A percentile compares a stretch with the other conserved stretches of the same genome.
Conservation (phyloP, 2,797 vertebrate genomes). For the Manis pentadactyla region DNA sequence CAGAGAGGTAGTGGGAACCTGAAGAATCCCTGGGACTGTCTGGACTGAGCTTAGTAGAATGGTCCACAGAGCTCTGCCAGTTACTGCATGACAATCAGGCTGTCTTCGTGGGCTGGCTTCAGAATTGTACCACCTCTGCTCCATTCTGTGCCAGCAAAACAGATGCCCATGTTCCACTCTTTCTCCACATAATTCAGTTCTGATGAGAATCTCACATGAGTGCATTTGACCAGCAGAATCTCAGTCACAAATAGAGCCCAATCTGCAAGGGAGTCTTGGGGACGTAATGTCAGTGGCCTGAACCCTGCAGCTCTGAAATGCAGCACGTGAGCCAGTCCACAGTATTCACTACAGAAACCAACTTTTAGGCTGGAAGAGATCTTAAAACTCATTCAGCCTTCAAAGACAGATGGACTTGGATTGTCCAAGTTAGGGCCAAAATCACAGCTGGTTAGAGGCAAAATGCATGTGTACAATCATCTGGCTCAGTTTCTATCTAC, state of each 20-base stretch:
- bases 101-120: neutral
- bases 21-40: neutral
- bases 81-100: neutral
- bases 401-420: neutral
- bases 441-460: neutral
- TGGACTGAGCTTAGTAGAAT: neutral
- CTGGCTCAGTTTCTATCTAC: neutral
- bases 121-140: neutral
- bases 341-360: neutral
- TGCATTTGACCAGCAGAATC: neutral
- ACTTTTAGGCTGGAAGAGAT: neutral
- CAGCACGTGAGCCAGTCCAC: neutral
- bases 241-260: neutral
- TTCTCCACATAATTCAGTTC: neutral
- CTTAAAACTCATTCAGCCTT: neutral
- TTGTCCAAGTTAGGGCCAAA: neutral
- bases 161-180: neutral
- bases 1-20: neutral
- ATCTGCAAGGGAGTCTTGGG: neutral
- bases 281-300: too few species aligned
- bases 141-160: neutral
- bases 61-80: too few species aligned
- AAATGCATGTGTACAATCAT: neutral
- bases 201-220: neutral
- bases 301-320: neutral